Conservation (phyloP, 2,888 invertebrate genomes). For the Mesorhabditis belari region DNA sequence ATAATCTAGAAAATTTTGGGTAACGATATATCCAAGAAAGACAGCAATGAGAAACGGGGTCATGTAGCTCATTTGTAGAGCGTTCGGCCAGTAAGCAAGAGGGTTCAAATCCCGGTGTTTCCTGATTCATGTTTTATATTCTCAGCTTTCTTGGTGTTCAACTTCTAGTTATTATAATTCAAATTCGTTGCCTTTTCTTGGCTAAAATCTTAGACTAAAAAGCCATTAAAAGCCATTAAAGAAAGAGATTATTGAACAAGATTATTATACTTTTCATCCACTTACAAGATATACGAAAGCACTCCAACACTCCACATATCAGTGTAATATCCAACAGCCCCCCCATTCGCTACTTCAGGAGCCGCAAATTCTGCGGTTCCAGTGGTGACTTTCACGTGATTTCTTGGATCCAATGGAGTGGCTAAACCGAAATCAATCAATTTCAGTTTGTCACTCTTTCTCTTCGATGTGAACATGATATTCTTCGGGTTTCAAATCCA, state of each 20-base stretch:
- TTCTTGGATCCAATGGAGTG: conserved; percentile 92
- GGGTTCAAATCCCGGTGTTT: too few species aligned
- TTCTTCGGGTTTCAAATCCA: conserved; percentile 85
- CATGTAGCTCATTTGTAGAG: too few species aligned
- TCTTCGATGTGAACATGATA: conserved; percentile 96
- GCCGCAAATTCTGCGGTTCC: conserved; percentile 98
- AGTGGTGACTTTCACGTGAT: conserved; percentile 89
- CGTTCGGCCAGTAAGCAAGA: too few species aligned
- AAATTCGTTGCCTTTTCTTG: too few species aligned
- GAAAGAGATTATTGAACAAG: too few species aligned
- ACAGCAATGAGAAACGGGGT: too few species aligned
- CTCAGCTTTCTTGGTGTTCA: too few species aligned
- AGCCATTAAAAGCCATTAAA: too few species aligned
- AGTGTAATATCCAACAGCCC: conserved; percentile 98
- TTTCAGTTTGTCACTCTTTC: conserved; percentile 89
- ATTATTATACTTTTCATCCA: not conserved
- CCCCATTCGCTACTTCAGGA: conserved; percentile 95
- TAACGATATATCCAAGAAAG: too few species aligned
- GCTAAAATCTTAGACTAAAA: too few species aligned
- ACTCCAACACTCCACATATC: conserved; percentile 99
- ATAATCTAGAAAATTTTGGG: conserved; percentile 69
- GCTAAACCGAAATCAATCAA: conserved; percentile 99
- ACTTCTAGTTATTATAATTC: too few species aligned
- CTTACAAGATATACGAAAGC: conserved; percentile 81
- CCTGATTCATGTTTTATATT: too few species aligned